These are phyloP conservation scores for Diplodus sargus DNA, from an alignment of 2,797 vertebrate species.

Conservation along the genomic window DNA sequence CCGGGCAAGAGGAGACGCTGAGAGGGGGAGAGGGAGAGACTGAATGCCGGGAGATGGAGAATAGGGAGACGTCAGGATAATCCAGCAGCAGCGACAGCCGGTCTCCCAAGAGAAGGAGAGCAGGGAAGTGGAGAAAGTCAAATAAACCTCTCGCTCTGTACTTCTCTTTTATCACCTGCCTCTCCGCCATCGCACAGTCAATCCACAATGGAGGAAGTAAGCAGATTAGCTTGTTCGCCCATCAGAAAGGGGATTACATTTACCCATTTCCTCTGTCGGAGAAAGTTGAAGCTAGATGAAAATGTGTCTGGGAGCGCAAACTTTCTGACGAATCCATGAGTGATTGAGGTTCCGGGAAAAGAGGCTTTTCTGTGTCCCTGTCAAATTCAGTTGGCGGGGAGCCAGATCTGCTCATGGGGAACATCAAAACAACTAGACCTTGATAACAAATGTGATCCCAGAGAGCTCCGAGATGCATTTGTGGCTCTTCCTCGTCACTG, in stretches of 20 bases:
- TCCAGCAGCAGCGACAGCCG: conserved; percentile 51
- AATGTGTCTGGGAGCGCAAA: conserved; percentile 63
- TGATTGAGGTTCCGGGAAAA: conserved; percentile 68
- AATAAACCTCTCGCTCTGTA: conserved; percentile 66
- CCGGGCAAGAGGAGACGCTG: conserved; percentile 15
- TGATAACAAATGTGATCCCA: conserved; percentile 52
- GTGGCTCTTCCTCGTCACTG: conserved; percentile 2
- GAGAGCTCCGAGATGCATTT: conserved; percentile 7
- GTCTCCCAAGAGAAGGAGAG: conserved; percentile 49
- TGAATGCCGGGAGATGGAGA: conserved; percentile 45
- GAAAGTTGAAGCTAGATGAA: conserved; percentile 65
- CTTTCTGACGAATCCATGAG: conserved; percentile 63
- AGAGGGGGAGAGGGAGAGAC: conserved; percentile 7
- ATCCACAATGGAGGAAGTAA: conserved; percentile 77
- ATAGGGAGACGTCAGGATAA: conserved; percentile 63
- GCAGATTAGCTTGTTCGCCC: conserved; percentile 80
- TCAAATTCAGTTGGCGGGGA: conserved; percentile 48
- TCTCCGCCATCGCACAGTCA: conserved; percentile 70
- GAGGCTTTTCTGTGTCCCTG: conserved; percentile 61
- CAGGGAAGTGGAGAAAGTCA: conserved; percentile 59
- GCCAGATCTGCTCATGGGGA: conserved; percentile 56
- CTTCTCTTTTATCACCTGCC: conserved; percentile 75
- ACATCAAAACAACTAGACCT: conserved; percentile 58
- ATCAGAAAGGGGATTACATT: conserved; percentile 79
- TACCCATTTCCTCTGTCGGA: conserved; percentile 59